Conservation (phyloP, 2,113 vertebrate species). For the Sylvietta virens region DNA sequence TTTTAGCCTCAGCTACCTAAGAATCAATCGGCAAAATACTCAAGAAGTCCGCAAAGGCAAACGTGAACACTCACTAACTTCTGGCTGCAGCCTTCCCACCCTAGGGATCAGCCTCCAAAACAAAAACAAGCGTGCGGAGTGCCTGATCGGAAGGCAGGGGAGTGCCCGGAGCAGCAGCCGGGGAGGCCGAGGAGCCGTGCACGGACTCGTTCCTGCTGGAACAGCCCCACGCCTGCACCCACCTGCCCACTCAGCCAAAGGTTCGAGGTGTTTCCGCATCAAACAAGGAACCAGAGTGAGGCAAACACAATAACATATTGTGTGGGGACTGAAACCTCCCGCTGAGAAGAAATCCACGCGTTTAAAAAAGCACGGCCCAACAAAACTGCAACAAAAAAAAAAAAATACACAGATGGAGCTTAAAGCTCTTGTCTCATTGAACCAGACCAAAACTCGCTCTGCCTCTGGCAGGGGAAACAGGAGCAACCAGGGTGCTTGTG, state of each 20-base stretch:
- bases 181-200: background rate
- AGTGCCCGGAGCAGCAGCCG: background rate
- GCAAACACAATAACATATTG: constrained; percentile 22
- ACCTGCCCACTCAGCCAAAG: constrained; percentile 20
- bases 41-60: background rate
- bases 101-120: background rate
- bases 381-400: background rate
- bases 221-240: background rate
- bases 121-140: background rate
- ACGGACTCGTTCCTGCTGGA: background rate
- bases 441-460: background rate
- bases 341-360: background rate
- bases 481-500: background rate
- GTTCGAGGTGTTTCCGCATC: constrained; percentile 44
- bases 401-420: background rate
- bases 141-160: background rate
- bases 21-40: background rate
- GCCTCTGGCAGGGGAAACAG: background rate
- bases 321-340: constrained; percentile 1
- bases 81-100: background rate
- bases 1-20: background rate
- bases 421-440: background rate
- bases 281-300: background rate
- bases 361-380: background rate
- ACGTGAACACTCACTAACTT: background rate